Evolutionary conservation across 2,888 invertebrate species (phyloP), one percentile per base, ranked within the genome.

Genomic region (Meteorus colon): DNA sequence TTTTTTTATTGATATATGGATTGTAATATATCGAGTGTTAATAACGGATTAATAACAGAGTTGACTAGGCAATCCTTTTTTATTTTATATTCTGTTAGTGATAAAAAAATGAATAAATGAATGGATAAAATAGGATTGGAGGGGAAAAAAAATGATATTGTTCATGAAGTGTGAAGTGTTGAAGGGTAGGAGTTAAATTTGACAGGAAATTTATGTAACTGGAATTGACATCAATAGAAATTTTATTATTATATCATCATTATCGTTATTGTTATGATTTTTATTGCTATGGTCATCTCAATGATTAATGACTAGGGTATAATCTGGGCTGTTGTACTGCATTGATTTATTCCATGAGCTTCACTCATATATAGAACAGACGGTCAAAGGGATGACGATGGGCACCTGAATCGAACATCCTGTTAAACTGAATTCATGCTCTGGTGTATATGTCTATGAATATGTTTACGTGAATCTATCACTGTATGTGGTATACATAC

Each of bases 11-110:
- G 29, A 60, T 37, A 60, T 71, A 60, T 71, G 65, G 74, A 67
- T 70, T 45, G 41, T 37, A 51, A 69, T 68, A 69, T 60, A 45
- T 45, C 60, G 29, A 34, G 24, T 69, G 68, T 34, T 69, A 63
- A 62, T 60, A 60, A 70, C 8, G 48, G 16, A 48, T 48, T 48
- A 48, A 48, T 48, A 48, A 48, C n/a, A 48, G n/a, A 48, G n/a
- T n/a, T 48, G n/a, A 48, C 48, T 48, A n/a, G n/a, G 6, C 48
- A 48, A 16, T 48, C 4, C n/a, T 48, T 16, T 48, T 48, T n/a
- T 48, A n/a, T n/a, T 48, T 48, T n/a, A 14, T 48, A 6, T n/a
- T 48, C 1, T 48, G 48, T 4, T 48, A 2, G 2, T 4, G n/a
- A 48, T n/a, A 16, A 41, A 48, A 16, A 16, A 45, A 45, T 10